These are phyloP conservation scores for Lochmaea capreae DNA, from an alignment of 2,888 invertebrate species.

Conservation along the genomic window DNA sequence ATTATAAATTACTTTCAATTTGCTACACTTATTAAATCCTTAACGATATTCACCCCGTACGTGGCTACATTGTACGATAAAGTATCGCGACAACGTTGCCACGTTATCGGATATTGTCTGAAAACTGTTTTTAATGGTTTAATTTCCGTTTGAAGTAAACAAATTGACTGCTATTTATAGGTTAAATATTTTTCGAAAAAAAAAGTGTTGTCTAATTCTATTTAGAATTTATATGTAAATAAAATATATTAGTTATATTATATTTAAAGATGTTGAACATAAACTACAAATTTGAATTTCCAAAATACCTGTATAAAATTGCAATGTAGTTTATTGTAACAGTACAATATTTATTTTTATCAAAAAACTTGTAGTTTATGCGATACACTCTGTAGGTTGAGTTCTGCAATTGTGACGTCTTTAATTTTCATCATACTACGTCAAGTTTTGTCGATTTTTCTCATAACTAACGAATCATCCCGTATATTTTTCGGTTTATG, in stretches of 20 bases:
- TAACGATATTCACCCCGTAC: not conserved
- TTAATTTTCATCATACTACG: too few relatives aligned
- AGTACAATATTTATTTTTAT: not conserved
- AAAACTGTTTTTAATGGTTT: not conserved
- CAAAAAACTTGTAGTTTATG: not conserved
- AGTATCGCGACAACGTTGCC: not conserved
- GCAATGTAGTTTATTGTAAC: not conserved
- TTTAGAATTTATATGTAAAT: conserved; percentile 53
- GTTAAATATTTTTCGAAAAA: conserved; percentile 49
- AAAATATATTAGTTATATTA: conserved; percentile 30
- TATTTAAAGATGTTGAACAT: not conserved
- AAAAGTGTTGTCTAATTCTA: conserved; percentile 53
- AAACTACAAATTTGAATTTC: not conserved
- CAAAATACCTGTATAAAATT: not conserved
- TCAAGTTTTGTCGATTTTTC: too few relatives aligned
- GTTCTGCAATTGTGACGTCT: not conserved
- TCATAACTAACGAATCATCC: too few relatives aligned
- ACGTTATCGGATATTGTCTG: not conserved
- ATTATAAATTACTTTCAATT: not conserved
- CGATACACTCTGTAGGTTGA: not conserved
- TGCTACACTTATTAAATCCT: not conserved
- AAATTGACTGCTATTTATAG: conserved; percentile 51
- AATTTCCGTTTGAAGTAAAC: conserved; percentile 27
- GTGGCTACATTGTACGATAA: not conserved
- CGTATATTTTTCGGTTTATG: too few relatives aligned